phyloP scores from a whole-genome alignment of 2,888 invertebrate genomes.

The Gortyna flavago region DNA sequence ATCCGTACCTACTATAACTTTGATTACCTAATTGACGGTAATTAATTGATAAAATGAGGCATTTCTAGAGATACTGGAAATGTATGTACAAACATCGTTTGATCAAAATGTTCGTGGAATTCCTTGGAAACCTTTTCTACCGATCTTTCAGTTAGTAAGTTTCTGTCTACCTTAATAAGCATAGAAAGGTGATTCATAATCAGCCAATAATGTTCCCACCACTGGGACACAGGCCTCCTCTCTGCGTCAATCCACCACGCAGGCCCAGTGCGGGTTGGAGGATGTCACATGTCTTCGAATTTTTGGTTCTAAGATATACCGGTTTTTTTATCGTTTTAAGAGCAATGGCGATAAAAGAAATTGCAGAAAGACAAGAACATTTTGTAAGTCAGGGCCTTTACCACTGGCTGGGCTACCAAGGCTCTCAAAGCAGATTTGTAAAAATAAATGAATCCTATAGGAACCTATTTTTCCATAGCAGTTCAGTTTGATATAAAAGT shows the following conservation, averaged over 20 bases:
- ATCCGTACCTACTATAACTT: not conserved
- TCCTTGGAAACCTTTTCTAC: not conserved
- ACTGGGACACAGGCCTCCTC: not conserved
- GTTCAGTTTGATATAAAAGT: slow-evolving; percentile 24
- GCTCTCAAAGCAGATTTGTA: not conserved
- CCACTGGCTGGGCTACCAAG: too few relatives aligned
- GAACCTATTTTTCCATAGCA: not conserved
- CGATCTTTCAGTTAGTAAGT: not conserved
- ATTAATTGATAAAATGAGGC: not conserved
- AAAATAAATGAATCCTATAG: not conserved
- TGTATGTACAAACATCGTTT: not conserved
- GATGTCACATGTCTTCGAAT: not conserved
- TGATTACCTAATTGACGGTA: not conserved
- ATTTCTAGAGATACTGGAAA: not conserved
- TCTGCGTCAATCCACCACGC: not conserved
- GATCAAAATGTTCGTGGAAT: not conserved
- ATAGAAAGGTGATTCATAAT: not conserved
- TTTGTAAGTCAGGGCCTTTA: too few relatives aligned
- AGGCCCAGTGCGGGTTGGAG: not conserved
- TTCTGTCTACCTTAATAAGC: not conserved
- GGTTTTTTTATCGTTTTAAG: not conserved
- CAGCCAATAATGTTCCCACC: not conserved
- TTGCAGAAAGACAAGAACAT: too few relatives aligned
- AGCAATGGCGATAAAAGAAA: not conserved
- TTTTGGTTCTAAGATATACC: too few relatives aligned